phyloP scores from a whole-genome alignment of 1,140 invertebrate genomes.

The Condylostylus longicornis region DNA sequence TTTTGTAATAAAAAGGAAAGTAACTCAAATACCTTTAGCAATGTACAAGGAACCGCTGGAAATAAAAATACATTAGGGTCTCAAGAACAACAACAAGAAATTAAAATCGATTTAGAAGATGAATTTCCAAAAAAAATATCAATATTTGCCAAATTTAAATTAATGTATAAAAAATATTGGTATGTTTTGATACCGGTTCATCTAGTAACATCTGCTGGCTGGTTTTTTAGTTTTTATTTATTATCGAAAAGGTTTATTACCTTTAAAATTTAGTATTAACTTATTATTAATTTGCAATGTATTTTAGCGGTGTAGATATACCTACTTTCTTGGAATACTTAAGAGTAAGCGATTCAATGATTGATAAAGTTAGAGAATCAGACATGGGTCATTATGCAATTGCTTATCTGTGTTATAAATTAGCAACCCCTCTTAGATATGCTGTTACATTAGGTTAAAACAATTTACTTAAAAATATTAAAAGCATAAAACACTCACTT shows the following conservation, averaged over 20 bases:
- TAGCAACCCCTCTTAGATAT: slow-evolving; percentile 78
- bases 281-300: not conserved
- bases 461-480: not conserved
- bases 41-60: too few relatives aligned
- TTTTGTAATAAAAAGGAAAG: too few relatives aligned
- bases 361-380: slow-evolving; percentile 56
- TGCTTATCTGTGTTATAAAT: slow-evolving; percentile 80
- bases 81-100: not conserved
- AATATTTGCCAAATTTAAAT: slow-evolving; percentile 77
- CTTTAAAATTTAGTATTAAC: slow-evolving; percentile 4
- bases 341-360: slow-evolving; percentile 57
- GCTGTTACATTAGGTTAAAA: slow-evolving; percentile 63
- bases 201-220: slow-evolving; percentile 64
- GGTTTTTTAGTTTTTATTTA: slow-evolving; percentile 76
- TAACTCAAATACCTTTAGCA: too few relatives aligned
- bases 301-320: slow-evolving; percentile 73
- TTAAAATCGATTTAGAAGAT: not conserved
- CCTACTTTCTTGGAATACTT: slow-evolving; percentile 56
- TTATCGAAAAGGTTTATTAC: slow-evolving; percentile 57
- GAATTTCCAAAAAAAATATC: slow-evolving; percentile 31
- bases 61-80: too few relatives aligned
- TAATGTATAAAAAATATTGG: slow-evolving; percentile 88
- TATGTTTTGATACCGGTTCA: slow-evolving; percentile 85
- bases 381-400: slow-evolving; percentile 76
- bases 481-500: not conserved